Conservation (phyloP, 2,797 vertebrate species). For the Ciconia nigra region DNA sequence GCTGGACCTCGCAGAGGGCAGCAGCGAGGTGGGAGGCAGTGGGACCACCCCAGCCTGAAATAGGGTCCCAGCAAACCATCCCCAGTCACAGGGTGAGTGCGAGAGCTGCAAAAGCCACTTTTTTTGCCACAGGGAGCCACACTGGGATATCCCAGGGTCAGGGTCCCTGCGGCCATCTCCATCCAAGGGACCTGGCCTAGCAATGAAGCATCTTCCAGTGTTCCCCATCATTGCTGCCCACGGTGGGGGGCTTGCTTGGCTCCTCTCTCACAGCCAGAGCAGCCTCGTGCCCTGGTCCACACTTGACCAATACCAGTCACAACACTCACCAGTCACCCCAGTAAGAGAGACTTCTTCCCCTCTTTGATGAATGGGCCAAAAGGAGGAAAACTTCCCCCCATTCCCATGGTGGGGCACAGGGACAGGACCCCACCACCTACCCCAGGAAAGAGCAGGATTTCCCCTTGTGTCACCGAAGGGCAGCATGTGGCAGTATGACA, state of each 20-base stretch:
- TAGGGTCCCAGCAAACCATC: background rate
- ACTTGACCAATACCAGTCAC: background rate
- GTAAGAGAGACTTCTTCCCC: background rate
- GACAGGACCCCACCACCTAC: background rate
- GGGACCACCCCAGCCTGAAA: background rate
- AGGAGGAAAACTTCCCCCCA: background rate
- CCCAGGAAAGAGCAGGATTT: background rate
- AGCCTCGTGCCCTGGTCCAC: background rate
- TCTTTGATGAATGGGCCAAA: rapidly evolving
- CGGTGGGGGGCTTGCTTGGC: rapidly evolving
- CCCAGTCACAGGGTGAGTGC: no score
- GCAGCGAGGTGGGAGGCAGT: background rate
- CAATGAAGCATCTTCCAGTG: background rate
- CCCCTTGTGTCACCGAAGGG: rapidly evolving
- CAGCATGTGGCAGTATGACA: rapidly evolving
- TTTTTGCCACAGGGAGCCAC: background rate
- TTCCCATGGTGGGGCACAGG: rapidly evolving
- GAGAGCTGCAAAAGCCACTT: background rate
- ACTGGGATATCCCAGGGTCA: background rate
- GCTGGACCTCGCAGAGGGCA: background rate
- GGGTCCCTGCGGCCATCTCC: background rate
- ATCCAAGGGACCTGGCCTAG: no score
- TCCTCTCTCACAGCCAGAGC: background rate
- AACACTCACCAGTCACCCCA: background rate
- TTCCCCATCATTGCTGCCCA: background rate